Conservation (phyloP, 1,140 invertebrate species). For the Microvelia longipes region DNA sequence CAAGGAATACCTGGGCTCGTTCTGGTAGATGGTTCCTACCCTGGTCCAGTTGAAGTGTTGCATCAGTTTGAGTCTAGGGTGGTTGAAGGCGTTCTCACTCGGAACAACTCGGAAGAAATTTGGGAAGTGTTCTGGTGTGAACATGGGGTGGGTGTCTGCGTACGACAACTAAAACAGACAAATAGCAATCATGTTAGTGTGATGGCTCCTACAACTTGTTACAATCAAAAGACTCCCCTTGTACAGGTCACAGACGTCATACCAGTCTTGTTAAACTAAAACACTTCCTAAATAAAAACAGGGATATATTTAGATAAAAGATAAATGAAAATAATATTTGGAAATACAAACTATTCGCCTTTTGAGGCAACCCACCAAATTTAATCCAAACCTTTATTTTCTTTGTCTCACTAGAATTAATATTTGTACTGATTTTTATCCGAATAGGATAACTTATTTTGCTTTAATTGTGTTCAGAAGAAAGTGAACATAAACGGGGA, state of each 20-base stretch:
- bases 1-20: slow-evolving; percentile 81
- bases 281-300: no score
- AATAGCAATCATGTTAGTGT: no score
- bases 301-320: no score
- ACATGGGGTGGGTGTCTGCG: slow-evolving; percentile 96
- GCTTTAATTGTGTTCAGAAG: no score
- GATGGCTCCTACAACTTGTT: not conserved
- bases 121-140: slow-evolving; percentile 81
- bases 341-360: no score
- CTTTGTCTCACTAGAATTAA: no score
- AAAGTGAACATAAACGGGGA: no score
- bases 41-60: slow-evolving; percentile 91
- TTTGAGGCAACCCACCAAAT: no score
- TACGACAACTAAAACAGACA: slow-evolving; percentile 69
- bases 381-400: no score
- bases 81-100: slow-evolving; percentile 89
- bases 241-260: not conserved
- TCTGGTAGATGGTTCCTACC: slow-evolving; percentile 94
- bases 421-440: no score
- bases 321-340: no score
- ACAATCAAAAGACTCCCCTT: not conserved
- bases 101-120: slow-evolving; percentile 94
- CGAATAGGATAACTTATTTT: no score
- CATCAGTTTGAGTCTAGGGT: slow-evolving; percentile 72
- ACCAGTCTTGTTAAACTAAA: not conserved